Evolutionary conservation across 2,113 vertebrate species (phyloP).

Genomic region (Pluvianellus socialis): DNA sequence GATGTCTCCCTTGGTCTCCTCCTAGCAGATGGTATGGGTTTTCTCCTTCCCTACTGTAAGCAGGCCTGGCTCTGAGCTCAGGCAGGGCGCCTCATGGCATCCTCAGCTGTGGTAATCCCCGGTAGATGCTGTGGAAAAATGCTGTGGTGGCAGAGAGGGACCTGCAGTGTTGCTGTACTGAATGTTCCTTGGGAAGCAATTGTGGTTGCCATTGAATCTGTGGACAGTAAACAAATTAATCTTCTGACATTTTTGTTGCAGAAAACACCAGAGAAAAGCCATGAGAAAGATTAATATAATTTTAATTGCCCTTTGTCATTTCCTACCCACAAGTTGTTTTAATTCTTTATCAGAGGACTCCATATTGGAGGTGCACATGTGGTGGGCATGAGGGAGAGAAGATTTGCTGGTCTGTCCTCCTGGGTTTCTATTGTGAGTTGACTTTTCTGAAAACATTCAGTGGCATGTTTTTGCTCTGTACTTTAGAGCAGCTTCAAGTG

Average conservation of each 20-base stretch:
- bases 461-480: neutral
- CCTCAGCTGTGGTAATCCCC: neutral
- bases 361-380: neutral
- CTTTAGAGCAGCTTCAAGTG: neutral
- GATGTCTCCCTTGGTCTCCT: neutral
- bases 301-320: neutral
- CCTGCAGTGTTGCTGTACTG: neutral
- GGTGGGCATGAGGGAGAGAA: neutral
- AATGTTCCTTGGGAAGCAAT: neutral
- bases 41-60: neutral
- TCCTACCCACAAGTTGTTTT: neutral
- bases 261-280: conserved; percentile 1
- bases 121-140: neutral
- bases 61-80: neutral
- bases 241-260: neutral
- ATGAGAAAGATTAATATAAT: neutral
- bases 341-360: neutral
- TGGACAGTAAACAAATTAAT: neutral
- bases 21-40: neutral
- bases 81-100: fast-evolving
- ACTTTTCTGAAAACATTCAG: neutral
- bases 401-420: neutral
- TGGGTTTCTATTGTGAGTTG: neutral
- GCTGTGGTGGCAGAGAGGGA: neutral
- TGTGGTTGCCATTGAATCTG: neutral